Base-by-base conservation (phyloP, 2,888 invertebrate species). In the Caenorhabditis wallacei region DNA sequence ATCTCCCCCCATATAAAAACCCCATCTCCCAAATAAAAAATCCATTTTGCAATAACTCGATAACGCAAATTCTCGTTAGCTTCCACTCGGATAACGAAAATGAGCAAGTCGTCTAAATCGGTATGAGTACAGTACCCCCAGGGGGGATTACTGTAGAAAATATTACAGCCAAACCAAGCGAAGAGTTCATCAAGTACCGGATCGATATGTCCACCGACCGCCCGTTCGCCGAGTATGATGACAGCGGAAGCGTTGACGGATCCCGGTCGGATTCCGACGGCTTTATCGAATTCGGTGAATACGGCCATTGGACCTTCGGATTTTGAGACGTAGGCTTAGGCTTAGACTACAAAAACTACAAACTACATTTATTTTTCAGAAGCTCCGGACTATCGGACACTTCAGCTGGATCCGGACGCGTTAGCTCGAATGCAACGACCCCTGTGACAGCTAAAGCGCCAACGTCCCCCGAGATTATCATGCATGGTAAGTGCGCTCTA, bases 341-440 rank as follows among this genome's bases (percentile, higher is more conserved):
- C 43, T 13, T 18, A 48, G 18, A 11, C 20, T 30, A 30, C 8
- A 30, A 30, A 30, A 5, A 30, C 30, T 8, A 8, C 8, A 30
- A 30, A 3, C 30, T 8, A 8, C n/a, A n/a, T n/a, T 3, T 30
- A 8, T 8, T 30, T 22, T 46, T 56, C 51, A 80, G 80, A 30
- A 13, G 8, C 16, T 43, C 61, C 5, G 82, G 82, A 22, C 13
- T 82, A 16, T 56, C 76, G 20, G 82, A 82, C 43, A 82, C 82
- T 4, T 82, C 82, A 1, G 82, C 82, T 10, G 82, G 82, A 8
- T 82, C 82, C 8, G 71, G 61, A 20, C 71, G 72, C 13, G 59
- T 51, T 11, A 82, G 63, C 37, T 71, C 76, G 59, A 40, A 26
- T n/a, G 56, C 57, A 2, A 57, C 75, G 8, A 56, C 68, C 5